Evolutionary conservation across 2,797 vertebrate species (phyloP).

Genomic region (Pyrocephalus nanus): DNA sequence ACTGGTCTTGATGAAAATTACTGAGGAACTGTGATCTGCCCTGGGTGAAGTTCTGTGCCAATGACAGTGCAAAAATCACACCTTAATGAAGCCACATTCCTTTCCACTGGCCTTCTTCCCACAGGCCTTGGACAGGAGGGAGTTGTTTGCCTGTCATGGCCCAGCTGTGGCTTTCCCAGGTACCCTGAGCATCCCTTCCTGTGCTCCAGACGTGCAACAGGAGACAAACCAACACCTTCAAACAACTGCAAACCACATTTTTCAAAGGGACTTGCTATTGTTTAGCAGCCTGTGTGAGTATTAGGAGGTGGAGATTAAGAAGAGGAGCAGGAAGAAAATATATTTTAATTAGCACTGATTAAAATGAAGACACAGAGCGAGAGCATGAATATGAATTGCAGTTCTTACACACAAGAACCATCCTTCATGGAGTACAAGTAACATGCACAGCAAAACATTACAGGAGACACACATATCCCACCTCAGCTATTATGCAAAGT

Average conservation of each 20-base stretch:
- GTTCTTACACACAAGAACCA: background rate
- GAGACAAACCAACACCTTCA: background rate
- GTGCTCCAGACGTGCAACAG: background rate
- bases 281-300: background rate
- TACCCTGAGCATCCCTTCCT: background rate
- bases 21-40: background rate
- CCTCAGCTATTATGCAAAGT: conserved; percentile 1
- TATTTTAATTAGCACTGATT: conserved; percentile 63
- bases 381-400: conserved; percentile 30
- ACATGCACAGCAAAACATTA: conserved; percentile 6
- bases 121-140: background rate
- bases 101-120: background rate
- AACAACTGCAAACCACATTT: background rate
- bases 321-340: background rate
- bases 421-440: background rate
- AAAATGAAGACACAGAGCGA: conserved; percentile 20
- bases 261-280: background rate
- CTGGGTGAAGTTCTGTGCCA: background rate
- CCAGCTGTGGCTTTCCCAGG: background rate
- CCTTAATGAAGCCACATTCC: background rate
- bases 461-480: conserved; percentile 9
- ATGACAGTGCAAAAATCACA: background rate
- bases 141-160: background rate
- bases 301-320: conserved; percentile 30
- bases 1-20: background rate